Evolutionary conservation across 2,797 vertebrate species (phyloP).

Genomic region (Menidia menidia): DNA sequence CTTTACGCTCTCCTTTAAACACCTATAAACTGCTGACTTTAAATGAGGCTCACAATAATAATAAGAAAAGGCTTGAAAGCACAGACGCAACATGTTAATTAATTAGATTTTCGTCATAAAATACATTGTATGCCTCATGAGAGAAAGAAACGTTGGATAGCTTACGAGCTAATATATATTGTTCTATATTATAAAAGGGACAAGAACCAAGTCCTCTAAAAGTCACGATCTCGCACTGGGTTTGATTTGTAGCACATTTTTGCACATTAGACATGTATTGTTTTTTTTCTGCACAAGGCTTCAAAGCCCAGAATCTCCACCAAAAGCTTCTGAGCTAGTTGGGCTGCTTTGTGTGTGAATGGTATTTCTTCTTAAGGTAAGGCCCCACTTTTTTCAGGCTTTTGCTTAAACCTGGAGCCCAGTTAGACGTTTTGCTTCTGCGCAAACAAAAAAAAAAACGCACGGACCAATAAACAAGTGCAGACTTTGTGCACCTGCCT

Average conservation of each 20-base stretch:
- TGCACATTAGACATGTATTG: no score
- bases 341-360: no score
- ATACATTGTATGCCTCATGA: conserved; percentile 32
- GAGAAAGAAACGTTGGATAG: background rate
- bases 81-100: conserved; percentile 52
- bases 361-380: conserved; percentile 44
- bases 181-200: no score
- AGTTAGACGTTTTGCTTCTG: conserved; percentile 30
- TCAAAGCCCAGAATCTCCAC: no score
- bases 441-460: conserved; percentile 53
- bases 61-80: conserved; percentile 43
- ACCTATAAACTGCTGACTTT: conserved; percentile 30
- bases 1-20: conserved; percentile 41
- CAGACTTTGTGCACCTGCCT: conserved; percentile 81
- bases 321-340: no score
- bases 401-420: conserved; percentile 22
- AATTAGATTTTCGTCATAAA: conserved; percentile 56
- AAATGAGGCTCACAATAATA: conserved; percentile 40
- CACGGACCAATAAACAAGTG: conserved; percentile 42
- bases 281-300: no score
- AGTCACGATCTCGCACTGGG: no score
- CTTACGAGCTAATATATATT: conserved; percentile 46
- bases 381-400: conserved; percentile 70
- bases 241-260: no score
- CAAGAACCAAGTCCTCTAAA: no score